A percentile compares a stretch with the other conserved stretches of the same genome.
Evolutionary conservation across 2,888 invertebrate genomes (phyloP).

Genomic region (Andrena hattorfiana): DNA sequence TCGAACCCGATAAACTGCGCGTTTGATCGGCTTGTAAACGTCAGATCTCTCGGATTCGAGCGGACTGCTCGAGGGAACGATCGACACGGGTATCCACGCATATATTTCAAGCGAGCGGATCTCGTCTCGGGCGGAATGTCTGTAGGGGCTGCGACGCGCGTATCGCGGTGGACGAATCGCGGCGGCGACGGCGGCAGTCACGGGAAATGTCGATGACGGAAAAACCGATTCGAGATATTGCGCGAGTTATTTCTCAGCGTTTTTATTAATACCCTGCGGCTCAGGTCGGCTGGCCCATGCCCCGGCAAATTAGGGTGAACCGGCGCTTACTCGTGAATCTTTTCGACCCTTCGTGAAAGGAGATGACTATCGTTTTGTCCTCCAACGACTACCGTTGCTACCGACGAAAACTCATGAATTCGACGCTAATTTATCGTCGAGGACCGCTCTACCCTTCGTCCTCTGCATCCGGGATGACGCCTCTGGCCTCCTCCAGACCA

Average conservation of each 20-base stretch:
- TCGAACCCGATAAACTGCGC: constrained; percentile 50
- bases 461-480: constrained; percentile 60
- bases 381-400: constrained; percentile 74
- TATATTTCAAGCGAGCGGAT: constrained; percentile 26
- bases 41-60: constrained; percentile 22
- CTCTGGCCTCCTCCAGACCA: constrained; percentile 20
- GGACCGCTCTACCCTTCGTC: constrained; percentile 28
- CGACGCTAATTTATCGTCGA: constrained; percentile 70
- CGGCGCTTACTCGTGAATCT: constrained; percentile 70
- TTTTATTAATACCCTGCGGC: constrained; percentile 74
- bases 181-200: constrained; percentile 5
- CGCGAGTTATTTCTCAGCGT: constrained; percentile 74
- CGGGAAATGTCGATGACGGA: constrained; percentile 44
- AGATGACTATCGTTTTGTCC: constrained; percentile 76
- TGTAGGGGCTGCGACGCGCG: constrained; percentile 2
- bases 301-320: constrained; percentile 73
- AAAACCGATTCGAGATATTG: constrained; percentile 73
- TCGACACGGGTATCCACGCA: constrained; percentile 48
- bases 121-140: neutral
- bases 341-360: constrained; percentile 70
- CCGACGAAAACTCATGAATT: constrained; percentile 73
- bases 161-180: constrained; percentile 42
- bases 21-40: constrained; percentile 61
- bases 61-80: constrained; percentile 26
- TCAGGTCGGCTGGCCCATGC: constrained; percentile 13